These are phyloP conservation scores for Drosophila melanica DNA, from an alignment of 1,140 invertebrate genomes.

Conservation along the genomic window DNA sequence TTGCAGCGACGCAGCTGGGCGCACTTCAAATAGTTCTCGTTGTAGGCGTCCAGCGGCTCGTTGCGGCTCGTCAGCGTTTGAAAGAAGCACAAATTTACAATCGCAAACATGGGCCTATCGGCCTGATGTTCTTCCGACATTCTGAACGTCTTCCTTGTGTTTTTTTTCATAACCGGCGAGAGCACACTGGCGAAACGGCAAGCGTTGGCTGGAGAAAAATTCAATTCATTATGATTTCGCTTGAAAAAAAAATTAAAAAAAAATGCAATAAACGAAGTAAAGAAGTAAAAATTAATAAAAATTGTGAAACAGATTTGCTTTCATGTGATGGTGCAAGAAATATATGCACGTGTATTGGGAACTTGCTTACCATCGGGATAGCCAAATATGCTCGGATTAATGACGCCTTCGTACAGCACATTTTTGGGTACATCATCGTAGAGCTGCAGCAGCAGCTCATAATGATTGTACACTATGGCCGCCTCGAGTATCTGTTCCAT, in stretches of 20 bases:
- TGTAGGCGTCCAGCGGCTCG: slow-evolving; percentile 51
- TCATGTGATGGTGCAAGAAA: too few relatives aligned
- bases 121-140: background rate
- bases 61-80: slow-evolving; percentile 43
- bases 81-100: slow-evolving; percentile 65
- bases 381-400: slow-evolving; percentile 60
- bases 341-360: too few relatives aligned
- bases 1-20: slow-evolving; percentile 41
- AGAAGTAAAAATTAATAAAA: too few relatives aligned
- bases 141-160: background rate
- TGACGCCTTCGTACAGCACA: slow-evolving; percentile 57
- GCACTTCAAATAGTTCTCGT: slow-evolving; percentile 34
- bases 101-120: slow-evolving; percentile 46
- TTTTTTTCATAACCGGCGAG: background rate
- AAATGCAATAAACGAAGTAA: too few relatives aligned
- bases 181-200: slow-evolving; percentile 54
- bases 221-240: too few relatives aligned
- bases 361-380: slow-evolving; percentile 50
- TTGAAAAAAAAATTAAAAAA: too few relatives aligned
- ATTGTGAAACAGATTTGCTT: too few relatives aligned
- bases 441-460: slow-evolving; percentile 56
- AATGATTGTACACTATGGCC: slow-evolving; percentile 35
- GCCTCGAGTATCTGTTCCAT: slow-evolving; percentile 59
- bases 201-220: slow-evolving; percentile 39
- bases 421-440: slow-evolving; percentile 52